Base-by-base conservation (phyloP, 2,113 vertebrate genomes). In the Synchiropus splendidus region DNA sequence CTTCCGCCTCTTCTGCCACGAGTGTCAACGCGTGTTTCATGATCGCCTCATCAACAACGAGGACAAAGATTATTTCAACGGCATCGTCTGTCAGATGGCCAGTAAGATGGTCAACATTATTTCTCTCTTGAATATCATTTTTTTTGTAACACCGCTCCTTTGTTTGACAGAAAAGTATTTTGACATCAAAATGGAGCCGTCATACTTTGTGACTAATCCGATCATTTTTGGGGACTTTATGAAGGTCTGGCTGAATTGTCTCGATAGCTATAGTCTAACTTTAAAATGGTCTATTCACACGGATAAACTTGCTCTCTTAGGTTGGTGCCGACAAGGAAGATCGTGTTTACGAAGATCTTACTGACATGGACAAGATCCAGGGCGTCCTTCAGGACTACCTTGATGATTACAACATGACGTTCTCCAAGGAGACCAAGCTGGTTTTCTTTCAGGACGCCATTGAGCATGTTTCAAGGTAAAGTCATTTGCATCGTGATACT, bases 371-470 rank as follows among this genome's bases (percentile, higher is more conserved):
- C 9, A 90, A 89, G 67, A 81, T 90, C 5, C 75, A 75, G 31
- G 56, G 56, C 16, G 83, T 89, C 58, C 83, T 93, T 15, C 87
- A 87, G 50, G 88, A 91, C 45, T 91, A 91, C 47, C 83, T 91
- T 2, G 85, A 89, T 39, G 87, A 91, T 67, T 91, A 90, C 66
- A 92, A 87, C 60, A 58, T 86, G 49, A 77, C 55, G 54, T 88
- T 84, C 35, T 72, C 89, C 42, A 92, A 93, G 55, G 89, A 91
- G 54, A 83, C 79, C 30, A 89, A 88, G 70, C 58, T 91, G 40
- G 88, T 92, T 10, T 93, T 92, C 66, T 92, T 92, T 69, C 90
- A 89, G 63, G 90, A 93, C 61, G 89, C 90, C 12, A 39, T 90
- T 21, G 88, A 92, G 48, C 90, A 93, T 31, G 86, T 91, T 41